Base-by-base conservation (phyloP, 2,113 vertebrate species). In the Apteryx mantelli region DNA sequence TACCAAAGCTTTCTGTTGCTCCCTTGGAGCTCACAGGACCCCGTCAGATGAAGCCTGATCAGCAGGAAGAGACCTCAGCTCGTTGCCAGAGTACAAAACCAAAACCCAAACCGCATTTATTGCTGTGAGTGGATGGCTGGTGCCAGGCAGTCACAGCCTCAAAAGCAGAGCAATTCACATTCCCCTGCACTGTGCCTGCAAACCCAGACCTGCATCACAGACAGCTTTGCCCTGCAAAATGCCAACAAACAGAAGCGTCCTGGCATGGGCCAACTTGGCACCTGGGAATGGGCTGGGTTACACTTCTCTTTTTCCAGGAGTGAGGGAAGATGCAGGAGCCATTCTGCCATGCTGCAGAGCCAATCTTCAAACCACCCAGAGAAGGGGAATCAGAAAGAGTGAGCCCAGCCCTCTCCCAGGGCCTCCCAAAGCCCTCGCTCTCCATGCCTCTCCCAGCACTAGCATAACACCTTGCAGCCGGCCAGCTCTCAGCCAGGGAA, bases 301-400 rank as follows among this genome's bases (percentile, higher is more conserved):
- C 19, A 13, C 7, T 75, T 2, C 66, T 89, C 38, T 36, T 73
- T 69, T 66, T 66, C 50, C 25, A 60, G 40, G 44, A 65, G 75
- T 13, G 3, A 28, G 26, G 58, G 38, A 28, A 69, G 53, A 64
- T 21, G 11, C 13, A 58, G 53, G 53, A 86, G 58, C 17, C 26
- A 1, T 24, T 80, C 63, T 16, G 20, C 36, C 1, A 0, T n/a
- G 22, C 30, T 7, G 40, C n/a, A 44, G 69, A 61, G 40, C 16
- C 0, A 2, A n/a, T 34, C 48, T 40, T 69, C 9, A 69, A 74
- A 13, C 14, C 1, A 4, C 8, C 36, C 46, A 38, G 36, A 58
- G 77, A 25, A 52, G 74, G 55, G 15, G 26, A 56, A 48, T 19
- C 7, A 48, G 46, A 48, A 48, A 48, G 46, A 48, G 46, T 7